These are phyloP conservation scores for Capra hircus DNA, from an alignment of 2,113 vertebrate genomes.

Conservation along the genomic window DNA sequence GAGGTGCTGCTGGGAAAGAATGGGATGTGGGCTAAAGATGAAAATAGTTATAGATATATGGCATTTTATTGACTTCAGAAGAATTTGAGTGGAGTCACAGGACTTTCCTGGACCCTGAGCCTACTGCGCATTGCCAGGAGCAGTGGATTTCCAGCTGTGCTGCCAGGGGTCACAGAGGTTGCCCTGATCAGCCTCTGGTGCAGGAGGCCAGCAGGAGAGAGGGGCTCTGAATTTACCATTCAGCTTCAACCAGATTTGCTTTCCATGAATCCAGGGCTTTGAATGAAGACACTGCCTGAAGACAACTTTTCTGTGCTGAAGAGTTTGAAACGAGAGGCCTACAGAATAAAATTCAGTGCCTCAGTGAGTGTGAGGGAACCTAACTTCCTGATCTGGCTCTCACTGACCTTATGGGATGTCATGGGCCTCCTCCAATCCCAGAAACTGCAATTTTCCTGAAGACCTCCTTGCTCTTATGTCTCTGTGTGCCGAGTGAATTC, in stretches of 20 bases:
- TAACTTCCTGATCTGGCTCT: background rate
- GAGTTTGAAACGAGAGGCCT: background rate
- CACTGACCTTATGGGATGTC: background rate
- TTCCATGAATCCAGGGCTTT: background rate
- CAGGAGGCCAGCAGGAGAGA: background rate
- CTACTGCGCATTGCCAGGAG: background rate
- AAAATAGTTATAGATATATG: background rate
- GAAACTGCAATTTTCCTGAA: background rate
- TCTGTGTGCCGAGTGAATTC: background rate
- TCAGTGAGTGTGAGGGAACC: background rate
- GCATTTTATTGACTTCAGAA: slow-evolving; percentile 25
- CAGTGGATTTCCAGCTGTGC: background rate
- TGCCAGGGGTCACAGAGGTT: background rate
- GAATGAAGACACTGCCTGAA: background rate
- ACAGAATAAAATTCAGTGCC: background rate
- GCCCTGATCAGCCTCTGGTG: background rate
- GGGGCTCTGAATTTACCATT: background rate
- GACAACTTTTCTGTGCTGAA: background rate
- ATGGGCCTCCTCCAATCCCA: background rate
- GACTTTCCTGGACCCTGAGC: background rate
- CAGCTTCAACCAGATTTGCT: background rate
- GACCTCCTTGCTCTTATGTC: background rate
- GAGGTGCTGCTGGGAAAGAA: background rate
- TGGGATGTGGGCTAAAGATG: background rate
- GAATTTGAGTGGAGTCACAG: background rate